Evolutionary conservation across 2,888 invertebrate species (phyloP), one percentile per base, ranked within the genome.

Genomic region (Pyrrhosoma nymphula): DNA sequence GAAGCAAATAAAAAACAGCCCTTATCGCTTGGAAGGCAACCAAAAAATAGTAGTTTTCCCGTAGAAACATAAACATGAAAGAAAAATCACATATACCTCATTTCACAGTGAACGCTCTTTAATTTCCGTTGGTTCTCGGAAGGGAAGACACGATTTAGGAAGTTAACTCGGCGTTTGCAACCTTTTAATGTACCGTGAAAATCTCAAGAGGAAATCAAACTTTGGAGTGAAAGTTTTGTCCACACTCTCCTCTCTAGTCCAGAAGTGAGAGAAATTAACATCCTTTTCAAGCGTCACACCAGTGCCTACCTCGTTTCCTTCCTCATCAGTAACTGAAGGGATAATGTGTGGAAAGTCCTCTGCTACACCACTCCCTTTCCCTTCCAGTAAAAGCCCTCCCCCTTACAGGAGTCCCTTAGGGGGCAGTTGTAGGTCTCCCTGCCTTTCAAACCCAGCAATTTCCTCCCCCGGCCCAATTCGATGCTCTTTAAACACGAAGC

Each of bases 401-500:
- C 47, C 47, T 8, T 4, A 14, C 30, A 35, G 47, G 82, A 23
- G 12, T 82, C 30, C 14, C n/a, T 23, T 4, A 69, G n/a, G 69
- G n/a, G 69, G 69, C 12, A 14, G 69, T 69, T n/a, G 69, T 69
- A 12, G n/a, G 69, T 69, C 69, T 8, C 47, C 47, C 47, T 47
- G 47, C 47, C 47, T 69, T n/a, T n/a, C 82, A 82, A 47, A 35
- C 82, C 82, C 35, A 35, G 82, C 82, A 82, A 82, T 82, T 82
- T 82, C 82, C 82, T 30, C 82, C 82, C 82, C 30, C 82, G 23
- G 30, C 82, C 82, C 82, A 30, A 82, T 82, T 82, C 82, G 35
- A 82, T 82, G 82, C 82, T 82, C 82, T 82, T 82, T 82, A 82
- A 82, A 82, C 82, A 82, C 82, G 82, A 82, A 82, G 82, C 30